Percentiles rank a stretch among this genome's conserved stretches.
These are phyloP conservation scores for Zootermopsis nevadensis DNA, from an alignment of 2,888 invertebrate genomes.

Conservation along the genomic window DNA sequence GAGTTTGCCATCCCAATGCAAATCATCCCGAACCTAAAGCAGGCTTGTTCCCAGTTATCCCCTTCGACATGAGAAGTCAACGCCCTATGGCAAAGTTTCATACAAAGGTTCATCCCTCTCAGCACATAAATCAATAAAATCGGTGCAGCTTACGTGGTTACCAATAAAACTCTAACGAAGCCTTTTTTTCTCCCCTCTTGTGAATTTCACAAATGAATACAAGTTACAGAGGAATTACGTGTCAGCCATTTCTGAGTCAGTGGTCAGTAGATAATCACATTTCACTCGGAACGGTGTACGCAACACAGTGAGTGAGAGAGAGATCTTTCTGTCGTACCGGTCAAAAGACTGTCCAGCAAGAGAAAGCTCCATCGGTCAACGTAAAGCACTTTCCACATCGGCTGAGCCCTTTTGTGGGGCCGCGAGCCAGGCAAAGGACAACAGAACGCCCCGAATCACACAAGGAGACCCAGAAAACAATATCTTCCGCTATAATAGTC, in stretches of 20 bases:
- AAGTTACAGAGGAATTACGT: slow-evolving; percentile 48
- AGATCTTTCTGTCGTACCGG: slow-evolving; percentile 41
- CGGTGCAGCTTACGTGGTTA: slow-evolving; percentile 40
- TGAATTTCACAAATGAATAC: slow-evolving; percentile 50
- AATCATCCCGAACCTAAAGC: slow-evolving; percentile 1
- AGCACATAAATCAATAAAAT: slow-evolving; percentile 38
- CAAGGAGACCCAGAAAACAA: slow-evolving; percentile 42
- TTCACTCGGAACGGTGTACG: slow-evolving; percentile 30
- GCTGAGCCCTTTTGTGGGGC: slow-evolving; percentile 28
- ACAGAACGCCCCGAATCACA: slow-evolving; percentile 23
- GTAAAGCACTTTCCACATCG: slow-evolving; percentile 38
- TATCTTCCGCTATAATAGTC: slow-evolving; percentile 46
- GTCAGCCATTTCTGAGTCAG: slow-evolving; percentile 50
- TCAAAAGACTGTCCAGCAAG: slow-evolving; percentile 40
- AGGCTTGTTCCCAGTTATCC: neutral
- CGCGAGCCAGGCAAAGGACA: neutral
- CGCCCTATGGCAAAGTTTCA: slow-evolving; percentile 27
- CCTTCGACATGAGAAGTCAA: slow-evolving; percentile 32
- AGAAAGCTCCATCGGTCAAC: neutral
- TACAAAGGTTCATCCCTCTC: slow-evolving; percentile 9
- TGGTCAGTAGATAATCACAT: slow-evolving; percentile 50
- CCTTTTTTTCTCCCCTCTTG: slow-evolving; percentile 29
- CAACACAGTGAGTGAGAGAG: slow-evolving; percentile 2
- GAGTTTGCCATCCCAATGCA: neutral
- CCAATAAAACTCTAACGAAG: slow-evolving; percentile 40